phyloP scores from a whole-genome alignment of 2,888 invertebrate genomes.

The Rhingia rostrata region DNA sequence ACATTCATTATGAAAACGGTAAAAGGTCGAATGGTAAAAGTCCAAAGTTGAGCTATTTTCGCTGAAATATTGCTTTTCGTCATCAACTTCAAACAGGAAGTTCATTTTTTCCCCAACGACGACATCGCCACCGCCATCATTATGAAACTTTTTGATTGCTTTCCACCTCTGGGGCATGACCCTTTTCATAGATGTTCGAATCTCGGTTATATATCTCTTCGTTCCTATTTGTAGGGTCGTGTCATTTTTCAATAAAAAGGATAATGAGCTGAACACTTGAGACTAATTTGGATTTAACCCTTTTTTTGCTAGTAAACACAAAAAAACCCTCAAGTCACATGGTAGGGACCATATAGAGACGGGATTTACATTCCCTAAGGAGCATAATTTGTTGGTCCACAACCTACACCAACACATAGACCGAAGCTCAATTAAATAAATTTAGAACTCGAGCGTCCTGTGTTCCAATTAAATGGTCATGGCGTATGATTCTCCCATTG shows the following conservation, averaged over 20 bases:
- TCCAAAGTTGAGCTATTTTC: slow-evolving; percentile 16
- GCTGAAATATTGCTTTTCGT: slow-evolving; percentile 22
- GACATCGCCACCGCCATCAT: slow-evolving; percentile 19
- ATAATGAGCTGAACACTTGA: slow-evolving; percentile 17
- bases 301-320: not conserved
- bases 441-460: slow-evolving; percentile 33
- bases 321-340: not conserved
- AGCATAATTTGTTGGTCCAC: slow-evolving; percentile 24
- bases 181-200: slow-evolving; percentile 16
- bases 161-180: slow-evolving; percentile 39
- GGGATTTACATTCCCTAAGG: not conserved
- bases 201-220: not conserved
- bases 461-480: slow-evolving; percentile 33
- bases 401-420: slow-evolving; percentile 2
- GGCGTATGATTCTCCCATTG: slow-evolving; percentile 36
- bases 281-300: slow-evolving; percentile 24
- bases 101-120: not conserved
- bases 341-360: not conserved
- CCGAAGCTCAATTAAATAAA: slow-evolving; percentile 27
- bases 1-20: slow-evolving; percentile 27
- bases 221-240: not conserved
- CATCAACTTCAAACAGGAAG: slow-evolving; percentile 26
- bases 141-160: slow-evolving; percentile 51
- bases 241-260: not conserved
- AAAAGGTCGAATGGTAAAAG: slow-evolving; percentile 4